Base-by-base conservation (phyloP, 1,140 invertebrate genomes). In the Microplitis demolitor region DNA sequence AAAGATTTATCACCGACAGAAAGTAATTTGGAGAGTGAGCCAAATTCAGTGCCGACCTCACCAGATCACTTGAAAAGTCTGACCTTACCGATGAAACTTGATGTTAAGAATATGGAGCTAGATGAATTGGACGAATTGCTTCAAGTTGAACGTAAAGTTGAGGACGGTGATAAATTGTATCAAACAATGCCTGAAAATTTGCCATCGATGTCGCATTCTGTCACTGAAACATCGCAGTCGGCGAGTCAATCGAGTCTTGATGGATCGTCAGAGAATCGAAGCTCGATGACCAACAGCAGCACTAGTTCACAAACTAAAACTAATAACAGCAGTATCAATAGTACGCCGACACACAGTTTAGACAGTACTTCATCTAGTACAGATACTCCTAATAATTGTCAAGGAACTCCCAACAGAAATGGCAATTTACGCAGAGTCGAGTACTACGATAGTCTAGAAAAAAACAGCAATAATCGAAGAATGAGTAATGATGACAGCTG, bases 171-270 rank as follows among this genome's bases (percentile, higher is more conserved):
- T 58, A 93, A 93, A 82, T 79, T 91, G 11, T 93, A 92, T 82
- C 91, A 91, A 85, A 93, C 92, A 3, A 91, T 93, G 90, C 92
- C 92, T 0, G 87, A 89, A n/a, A 89, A 87, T 80, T 79, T 92
- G 56, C 89, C 90, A 3, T 91, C 90, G 3, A 88, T 87, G 76
- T 89, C 88, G 75, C 82, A 87, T 74, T 87, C 87, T 73, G 87
- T 78, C 70, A 69, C 71, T 58, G 82, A 83, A 11, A 78, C 75
- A 31, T 64, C 81, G 69, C 74, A 78, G 24, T 75, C 80, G 72
- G 82, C 80, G 0, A 77, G 71, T 60, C 80, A 83, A 53, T 83
- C 82, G 8, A 85, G 76, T 68, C 72, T 76, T 4, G 80, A 84
- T 51, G 39, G 39, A 8, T 74, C 51, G 14, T 72, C 76, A 5